These are phyloP conservation scores for Tenthredo mesomela DNA, from an alignment of 2,888 invertebrate species.

Conservation along the genomic window DNA sequence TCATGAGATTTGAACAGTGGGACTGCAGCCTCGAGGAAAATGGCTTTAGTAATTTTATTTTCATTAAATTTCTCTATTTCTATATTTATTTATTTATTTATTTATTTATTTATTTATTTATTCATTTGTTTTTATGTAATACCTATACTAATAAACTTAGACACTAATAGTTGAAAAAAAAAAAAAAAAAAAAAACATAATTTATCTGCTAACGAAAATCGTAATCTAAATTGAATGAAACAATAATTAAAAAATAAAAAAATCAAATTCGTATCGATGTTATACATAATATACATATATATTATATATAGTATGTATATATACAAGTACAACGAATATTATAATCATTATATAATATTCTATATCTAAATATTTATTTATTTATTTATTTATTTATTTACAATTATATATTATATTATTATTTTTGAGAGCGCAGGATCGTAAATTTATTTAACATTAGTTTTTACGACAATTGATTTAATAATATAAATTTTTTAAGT, in stretches of 20 bases:
- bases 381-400: slow-evolving; percentile 43
- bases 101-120: not conserved
- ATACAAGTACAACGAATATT: not conserved
- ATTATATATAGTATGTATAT: not conserved
- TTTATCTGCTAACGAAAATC: too few species aligned
- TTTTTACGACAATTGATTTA: not conserved
- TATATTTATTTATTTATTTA: not conserved
- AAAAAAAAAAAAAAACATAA: not conserved
- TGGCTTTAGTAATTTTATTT: not conserved
- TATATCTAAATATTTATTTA: slow-evolving; percentile 31
- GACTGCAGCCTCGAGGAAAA: not conserved
- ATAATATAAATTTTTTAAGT: not conserved
- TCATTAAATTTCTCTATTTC: not conserved
- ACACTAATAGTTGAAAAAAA: not conserved
- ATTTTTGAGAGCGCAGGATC: not conserved
- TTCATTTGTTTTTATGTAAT: not conserved
- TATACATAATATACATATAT: not conserved
- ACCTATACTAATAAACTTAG: not conserved
- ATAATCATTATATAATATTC: slow-evolving; percentile 22
- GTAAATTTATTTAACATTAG: slow-evolving; percentile 3
- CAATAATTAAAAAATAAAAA: not conserved
- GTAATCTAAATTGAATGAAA: not conserved
- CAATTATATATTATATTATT: slow-evolving; percentile 1
- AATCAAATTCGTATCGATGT: not conserved
- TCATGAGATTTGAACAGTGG: not conserved